Base-by-base conservation (phyloP, 2,888 invertebrate genomes). In the Didymodactylos carnosus region DNA sequence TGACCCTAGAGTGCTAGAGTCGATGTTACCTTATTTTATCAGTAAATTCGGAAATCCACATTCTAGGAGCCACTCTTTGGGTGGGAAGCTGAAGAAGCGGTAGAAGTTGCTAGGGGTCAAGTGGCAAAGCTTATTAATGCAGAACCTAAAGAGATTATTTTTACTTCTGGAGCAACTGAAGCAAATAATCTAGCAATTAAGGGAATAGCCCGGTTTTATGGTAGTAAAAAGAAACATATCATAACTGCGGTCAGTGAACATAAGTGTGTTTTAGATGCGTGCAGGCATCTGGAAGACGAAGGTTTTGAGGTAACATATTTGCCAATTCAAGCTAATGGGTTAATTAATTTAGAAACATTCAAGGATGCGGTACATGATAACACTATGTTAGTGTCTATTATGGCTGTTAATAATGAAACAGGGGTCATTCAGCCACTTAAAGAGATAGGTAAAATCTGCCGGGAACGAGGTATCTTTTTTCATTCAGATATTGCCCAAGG, bases 121-220 rank as follows among this genome's bases (percentile, higher is more conserved):
- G 23, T 76, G 16, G 76, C 76, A 23, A 39, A 43, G 8, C 46
- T 75, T 16, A 46, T 75, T 25, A 51, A 71, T 43, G 75, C 75
- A 19, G 71, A 75, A 46, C 29, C 49, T 16, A 41, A 46, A n/a
- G 75, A 75, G 40, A 76, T 76, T 43, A 49, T 76, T 19, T 76
- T 72, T 46, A 76, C 76, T 27, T 71, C 71, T 39, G 76, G 76
- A 39, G 76, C 76, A 23, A 76, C 76, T 23, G 76, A 76, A 70
- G 46, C 76, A 13, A 53, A 76, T 70, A 77, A 76, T 69, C 25
- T 77, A 19, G 76, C 76, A n/a, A 49, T 76, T 16, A 76, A 76
- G 70, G 76, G 76, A 16, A 73, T 72, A 11, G 73, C 73, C 11
- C 19, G 72, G 13, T 76, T 74, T 71, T 75, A 73, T 41, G 16